Percentiles rank a stretch among this genome's conserved stretches.
Evolutionary conservation across 2,888 invertebrate genomes (phyloP).

Genomic region (Pilophorus perplexus): DNA sequence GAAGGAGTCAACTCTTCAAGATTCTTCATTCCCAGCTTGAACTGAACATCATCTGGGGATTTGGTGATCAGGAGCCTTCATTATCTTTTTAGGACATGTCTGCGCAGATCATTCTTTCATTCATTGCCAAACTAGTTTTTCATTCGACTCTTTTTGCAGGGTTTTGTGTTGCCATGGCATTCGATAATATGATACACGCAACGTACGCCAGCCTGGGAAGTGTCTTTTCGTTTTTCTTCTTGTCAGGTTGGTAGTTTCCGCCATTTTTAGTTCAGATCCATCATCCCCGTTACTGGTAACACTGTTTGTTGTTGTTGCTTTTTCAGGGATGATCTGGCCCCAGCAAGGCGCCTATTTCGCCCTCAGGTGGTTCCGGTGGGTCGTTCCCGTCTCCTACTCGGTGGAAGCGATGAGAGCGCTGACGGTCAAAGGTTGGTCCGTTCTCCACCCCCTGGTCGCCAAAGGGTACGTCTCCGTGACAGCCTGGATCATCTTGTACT

Average conservation of each 20-base stretch:
- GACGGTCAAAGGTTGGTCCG: slow-evolving; percentile 70
- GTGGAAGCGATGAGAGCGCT: slow-evolving; percentile 72
- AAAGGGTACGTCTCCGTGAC: slow-evolving; percentile 67
- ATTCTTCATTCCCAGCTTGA: too few species aligned
- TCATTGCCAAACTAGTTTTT: background rate
- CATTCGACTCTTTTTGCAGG: slow-evolving; percentile 38
- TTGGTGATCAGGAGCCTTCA: too few species aligned
- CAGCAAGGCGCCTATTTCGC: slow-evolving; percentile 64
- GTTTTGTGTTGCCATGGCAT: slow-evolving; percentile 47
- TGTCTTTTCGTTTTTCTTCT: slow-evolving; percentile 47
- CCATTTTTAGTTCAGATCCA: background rate
- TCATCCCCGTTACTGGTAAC: too few species aligned
- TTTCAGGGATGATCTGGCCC: slow-evolving; percentile 57
- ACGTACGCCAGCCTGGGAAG: slow-evolving; percentile 48
- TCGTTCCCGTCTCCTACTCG: slow-evolving; percentile 76
- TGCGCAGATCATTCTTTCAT: background rate
- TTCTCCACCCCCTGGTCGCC: slow-evolving; percentile 67
- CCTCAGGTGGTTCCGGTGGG: slow-evolving; percentile 62
- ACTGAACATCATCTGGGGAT: too few species aligned
- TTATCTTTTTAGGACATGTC: background rate
- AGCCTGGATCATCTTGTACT: slow-evolving; percentile 63
- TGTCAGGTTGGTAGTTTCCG: slow-evolving; percentile 45
- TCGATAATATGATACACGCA: slow-evolving; percentile 47
- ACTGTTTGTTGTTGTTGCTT: too few species aligned
- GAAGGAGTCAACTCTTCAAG: too few species aligned